Percentiles rank a stretch among this genome's conserved stretches.
Evolutionary conservation across 2,113 vertebrate genomes (phyloP).

Genomic region (Sorex araneus): DNA sequence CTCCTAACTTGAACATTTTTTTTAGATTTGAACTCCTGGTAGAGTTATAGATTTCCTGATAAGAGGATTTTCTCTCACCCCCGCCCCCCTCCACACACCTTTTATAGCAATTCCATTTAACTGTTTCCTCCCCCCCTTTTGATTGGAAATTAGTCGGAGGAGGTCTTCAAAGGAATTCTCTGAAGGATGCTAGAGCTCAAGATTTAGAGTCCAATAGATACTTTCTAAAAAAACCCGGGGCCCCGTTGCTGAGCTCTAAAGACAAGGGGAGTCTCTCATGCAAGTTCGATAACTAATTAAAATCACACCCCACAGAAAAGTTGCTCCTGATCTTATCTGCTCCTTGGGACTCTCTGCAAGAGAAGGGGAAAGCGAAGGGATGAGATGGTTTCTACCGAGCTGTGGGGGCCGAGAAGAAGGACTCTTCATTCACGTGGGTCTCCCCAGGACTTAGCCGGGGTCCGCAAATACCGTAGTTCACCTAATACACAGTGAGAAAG

Average conservation of each 20-base stretch:
- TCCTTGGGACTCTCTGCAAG: constrained; percentile 55
- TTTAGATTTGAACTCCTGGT: constrained; percentile 62
- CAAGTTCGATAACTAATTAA: constrained; percentile 77
- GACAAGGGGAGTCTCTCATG: constrained; percentile 29
- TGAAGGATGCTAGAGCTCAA: neutral
- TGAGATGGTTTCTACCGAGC: neutral
- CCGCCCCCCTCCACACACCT: neutral
- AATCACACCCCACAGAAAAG: constrained; percentile 46
- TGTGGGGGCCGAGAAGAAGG: neutral
- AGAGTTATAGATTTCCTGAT: constrained; percentile 64
- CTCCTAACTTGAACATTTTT: constrained; percentile 5
- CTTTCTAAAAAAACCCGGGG: constrained; percentile 14
- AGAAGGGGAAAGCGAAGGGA: constrained; percentile 7
- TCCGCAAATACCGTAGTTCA: neutral
- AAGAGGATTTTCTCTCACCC: neutral
- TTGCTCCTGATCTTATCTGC: constrained; percentile 65
- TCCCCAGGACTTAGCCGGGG: neutral
- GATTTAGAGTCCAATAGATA: constrained; percentile 43
- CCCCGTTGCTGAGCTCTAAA: neutral
- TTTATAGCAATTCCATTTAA: constrained; percentile 67
- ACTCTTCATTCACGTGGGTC: neutral
- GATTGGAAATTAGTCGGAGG: constrained; percentile 75
- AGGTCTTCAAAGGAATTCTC: constrained; percentile 63
- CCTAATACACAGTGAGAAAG: neutral
- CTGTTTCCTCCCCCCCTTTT: constrained; percentile 45